A percentile compares a stretch with the other conserved stretches of the same genome.
phyloP scores from a whole-genome alignment of 2,113 vertebrate species.

The Dryoscopus gambensis region DNA sequence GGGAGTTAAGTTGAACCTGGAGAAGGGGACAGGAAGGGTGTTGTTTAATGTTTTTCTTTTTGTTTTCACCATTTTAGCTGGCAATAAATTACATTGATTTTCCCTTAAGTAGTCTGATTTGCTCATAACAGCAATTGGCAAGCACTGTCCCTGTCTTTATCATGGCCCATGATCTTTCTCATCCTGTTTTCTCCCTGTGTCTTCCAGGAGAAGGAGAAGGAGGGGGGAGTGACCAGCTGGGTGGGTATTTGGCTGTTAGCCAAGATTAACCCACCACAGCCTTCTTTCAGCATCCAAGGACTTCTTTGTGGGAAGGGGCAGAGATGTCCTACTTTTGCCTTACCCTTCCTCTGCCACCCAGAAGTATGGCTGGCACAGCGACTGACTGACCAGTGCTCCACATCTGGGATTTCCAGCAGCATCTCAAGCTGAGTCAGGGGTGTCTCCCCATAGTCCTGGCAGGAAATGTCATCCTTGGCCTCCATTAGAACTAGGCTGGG shows the following conservation, averaged over 20 bases:
- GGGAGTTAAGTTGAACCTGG: neutral
- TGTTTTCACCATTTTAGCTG: neutral
- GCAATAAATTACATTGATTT: neutral
- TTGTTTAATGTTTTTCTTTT: neutral
- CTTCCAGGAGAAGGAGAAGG: neutral
- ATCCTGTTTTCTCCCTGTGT: neutral
- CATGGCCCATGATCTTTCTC: neutral
- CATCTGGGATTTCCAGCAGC: neutral
- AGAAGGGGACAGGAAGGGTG: neutral
- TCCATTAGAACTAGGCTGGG: neutral
- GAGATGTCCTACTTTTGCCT: neutral
- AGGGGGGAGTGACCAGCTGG: neutral
- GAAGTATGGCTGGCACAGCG: neutral
- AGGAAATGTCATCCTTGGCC: neutral
- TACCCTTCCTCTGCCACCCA: neutral
- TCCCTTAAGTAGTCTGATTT: neutral
- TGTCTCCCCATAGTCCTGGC: fast-evolving
- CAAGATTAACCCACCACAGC: neutral
- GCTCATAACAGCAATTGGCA: neutral
- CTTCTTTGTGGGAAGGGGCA: neutral
- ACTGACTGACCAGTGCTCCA: neutral
- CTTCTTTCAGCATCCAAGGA: neutral
- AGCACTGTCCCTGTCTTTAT: neutral
- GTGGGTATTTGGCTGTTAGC: neutral
- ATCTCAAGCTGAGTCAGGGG: neutral